Conservation (phyloP, 2,797 vertebrate genomes). For the Coilia nasus region DNA sequence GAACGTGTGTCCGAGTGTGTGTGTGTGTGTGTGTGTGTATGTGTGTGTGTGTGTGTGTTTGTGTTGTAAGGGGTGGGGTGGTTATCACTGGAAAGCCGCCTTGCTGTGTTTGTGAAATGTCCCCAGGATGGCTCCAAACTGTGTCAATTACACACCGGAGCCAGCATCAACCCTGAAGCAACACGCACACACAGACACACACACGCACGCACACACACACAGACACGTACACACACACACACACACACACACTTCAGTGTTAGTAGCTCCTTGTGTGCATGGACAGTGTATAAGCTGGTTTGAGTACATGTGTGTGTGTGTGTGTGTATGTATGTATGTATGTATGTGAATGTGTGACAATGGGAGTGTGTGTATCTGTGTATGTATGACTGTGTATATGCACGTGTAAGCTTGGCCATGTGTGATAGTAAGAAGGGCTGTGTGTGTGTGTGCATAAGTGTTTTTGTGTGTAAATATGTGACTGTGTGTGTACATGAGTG, state of each 20-base stretch:
- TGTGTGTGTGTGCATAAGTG: not conserved
- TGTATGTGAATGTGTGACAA: not conserved
- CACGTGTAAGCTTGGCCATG: not conserved
- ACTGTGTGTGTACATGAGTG: not conserved
- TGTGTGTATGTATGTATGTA: not conserved
- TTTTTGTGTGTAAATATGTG: not conserved
- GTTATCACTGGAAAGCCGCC: no score
- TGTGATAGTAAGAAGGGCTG: not conserved
- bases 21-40: no score
- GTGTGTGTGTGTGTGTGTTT: no score
- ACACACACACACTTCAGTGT: no score
- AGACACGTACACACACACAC: no score
- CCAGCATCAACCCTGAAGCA: conserved; percentile 12
- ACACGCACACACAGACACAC: no score
- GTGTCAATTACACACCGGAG: conserved; percentile 62
- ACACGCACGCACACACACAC: no score
- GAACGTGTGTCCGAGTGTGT: no score
- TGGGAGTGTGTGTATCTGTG: not conserved
- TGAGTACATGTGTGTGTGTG: not conserved
- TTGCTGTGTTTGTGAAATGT: conserved; percentile 50
- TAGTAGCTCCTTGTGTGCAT: no score
- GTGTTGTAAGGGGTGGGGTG: no score
- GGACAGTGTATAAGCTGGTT: not conserved
- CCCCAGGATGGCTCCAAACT: conserved; percentile 60
- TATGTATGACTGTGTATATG: not conserved